Evolutionary conservation across 35 echinoderm and acorn worm genomes (phyloP).

Genomic region (Diadema setosum): DNA sequence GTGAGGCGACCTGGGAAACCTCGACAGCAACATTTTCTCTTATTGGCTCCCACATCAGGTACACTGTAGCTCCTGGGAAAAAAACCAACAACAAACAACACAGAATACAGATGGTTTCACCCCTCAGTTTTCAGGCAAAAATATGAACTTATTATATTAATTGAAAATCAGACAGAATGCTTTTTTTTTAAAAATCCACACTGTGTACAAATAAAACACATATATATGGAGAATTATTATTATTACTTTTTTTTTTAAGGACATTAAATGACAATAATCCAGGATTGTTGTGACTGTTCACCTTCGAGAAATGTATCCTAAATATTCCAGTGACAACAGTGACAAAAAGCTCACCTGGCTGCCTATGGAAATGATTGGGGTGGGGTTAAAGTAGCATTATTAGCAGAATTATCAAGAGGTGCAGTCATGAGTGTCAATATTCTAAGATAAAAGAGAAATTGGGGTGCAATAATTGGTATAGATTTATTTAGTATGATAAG

Average conservation of each 20-base stretch:
- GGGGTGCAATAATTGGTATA: no score
- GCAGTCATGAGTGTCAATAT: no score
- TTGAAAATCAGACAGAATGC: background rate
- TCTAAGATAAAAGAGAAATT: no score
- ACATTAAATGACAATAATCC: background rate
- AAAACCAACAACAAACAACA: background rate
- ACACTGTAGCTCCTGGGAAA: conserved; percentile 28
- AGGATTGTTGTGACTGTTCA: no score
- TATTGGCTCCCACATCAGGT: conserved; percentile 66
- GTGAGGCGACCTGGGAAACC: conserved; percentile 75
- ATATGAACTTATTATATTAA: background rate
- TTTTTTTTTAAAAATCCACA: background rate
- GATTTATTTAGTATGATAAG: no score
- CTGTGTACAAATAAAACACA: background rate
- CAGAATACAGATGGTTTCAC: background rate
- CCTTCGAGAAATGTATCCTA: no score
- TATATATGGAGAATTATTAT: background rate
- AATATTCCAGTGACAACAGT: no score
- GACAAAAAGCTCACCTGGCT: no score
- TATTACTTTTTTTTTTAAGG: background rate
- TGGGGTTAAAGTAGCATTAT: no score
- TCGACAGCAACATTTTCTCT: conserved; percentile 78
- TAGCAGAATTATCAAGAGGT: no score
- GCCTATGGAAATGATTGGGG: no score
- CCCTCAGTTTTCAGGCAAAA: background rate